These are phyloP conservation scores for Cephalopholis sonnerati DNA, from an alignment of 2,113 vertebrate genomes.

Conservation along the genomic window DNA sequence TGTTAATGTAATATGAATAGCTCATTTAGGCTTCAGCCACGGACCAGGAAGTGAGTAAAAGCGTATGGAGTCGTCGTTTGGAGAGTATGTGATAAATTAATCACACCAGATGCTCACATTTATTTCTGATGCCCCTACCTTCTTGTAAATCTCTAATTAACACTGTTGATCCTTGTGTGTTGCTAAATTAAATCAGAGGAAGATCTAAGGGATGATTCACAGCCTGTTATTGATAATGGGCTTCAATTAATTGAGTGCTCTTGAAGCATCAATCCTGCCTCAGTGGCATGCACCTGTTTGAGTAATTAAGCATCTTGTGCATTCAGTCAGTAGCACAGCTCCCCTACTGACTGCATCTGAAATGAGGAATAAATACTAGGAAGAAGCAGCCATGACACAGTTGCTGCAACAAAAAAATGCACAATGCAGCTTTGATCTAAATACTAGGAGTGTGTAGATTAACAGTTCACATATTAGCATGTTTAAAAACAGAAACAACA, in stretches of 20 bases:
- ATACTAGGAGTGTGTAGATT: neutral
- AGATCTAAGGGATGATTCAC: slow-evolving; percentile 72
- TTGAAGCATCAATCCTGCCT: slow-evolving; percentile 73
- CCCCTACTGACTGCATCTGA: slow-evolving; percentile 28
- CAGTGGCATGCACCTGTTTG: slow-evolving; percentile 71
- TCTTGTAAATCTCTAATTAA: slow-evolving; percentile 80
- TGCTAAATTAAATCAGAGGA: slow-evolving; percentile 76
- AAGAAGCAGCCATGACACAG: neutral
- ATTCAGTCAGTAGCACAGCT: slow-evolving; percentile 50
- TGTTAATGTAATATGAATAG: slow-evolving; percentile 67
- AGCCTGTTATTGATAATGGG: slow-evolving; percentile 77
- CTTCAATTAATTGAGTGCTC: slow-evolving; percentile 78
- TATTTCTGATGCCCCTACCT: slow-evolving; percentile 72
- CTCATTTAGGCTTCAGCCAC: slow-evolving; percentile 55
- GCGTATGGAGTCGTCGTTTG: slow-evolving; percentile 41
- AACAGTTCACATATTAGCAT: neutral
- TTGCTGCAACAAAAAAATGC: neutral
- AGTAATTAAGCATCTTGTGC: slow-evolving; percentile 70
- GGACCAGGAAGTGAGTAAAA: slow-evolving; percentile 45
- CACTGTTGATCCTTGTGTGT: slow-evolving; percentile 75
- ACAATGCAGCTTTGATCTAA: neutral
- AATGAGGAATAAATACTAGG: slow-evolving; percentile 13
- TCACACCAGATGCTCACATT: slow-evolving; percentile 74
- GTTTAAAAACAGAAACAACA: neutral
- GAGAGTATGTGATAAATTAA: slow-evolving; percentile 64